phyloP scores from a whole-genome alignment of 1,140 invertebrate species.

The Bombus ignitus region DNA sequence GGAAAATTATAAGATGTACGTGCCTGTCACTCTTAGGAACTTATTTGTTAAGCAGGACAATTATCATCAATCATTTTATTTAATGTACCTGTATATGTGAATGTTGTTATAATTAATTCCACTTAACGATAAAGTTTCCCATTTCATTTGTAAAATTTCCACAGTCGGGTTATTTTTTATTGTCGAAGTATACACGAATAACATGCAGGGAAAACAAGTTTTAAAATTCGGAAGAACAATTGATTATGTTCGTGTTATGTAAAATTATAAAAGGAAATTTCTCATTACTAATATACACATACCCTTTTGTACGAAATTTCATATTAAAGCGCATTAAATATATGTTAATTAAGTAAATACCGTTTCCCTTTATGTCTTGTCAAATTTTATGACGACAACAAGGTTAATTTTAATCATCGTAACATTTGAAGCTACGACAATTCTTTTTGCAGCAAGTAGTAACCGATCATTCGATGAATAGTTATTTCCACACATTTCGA shows the following conservation, averaged over 20 bases:
- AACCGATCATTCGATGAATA: constrained; percentile 39
- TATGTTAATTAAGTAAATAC: not conserved
- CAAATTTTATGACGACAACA: not conserved
- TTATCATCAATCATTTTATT: constrained; percentile 1
- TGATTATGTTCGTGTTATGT: not conserved
- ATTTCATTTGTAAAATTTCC: not conserved
- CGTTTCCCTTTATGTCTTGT: not conserved
- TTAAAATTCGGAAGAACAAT: constrained; percentile 24
- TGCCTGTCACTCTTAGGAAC: constrained; percentile 30
- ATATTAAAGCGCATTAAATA: not conserved
- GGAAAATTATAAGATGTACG: not conserved
- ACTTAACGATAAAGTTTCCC: constrained; percentile 4
- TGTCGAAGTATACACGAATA: constrained; percentile 23
- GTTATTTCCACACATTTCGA: constrained; percentile 48
- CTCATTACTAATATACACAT: not conserved
- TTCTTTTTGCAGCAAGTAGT: constrained; percentile 9
- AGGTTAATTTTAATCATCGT: not conserved
- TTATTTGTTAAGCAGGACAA: constrained; percentile 14
- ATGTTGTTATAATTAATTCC: not conserved
- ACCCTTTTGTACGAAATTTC: not conserved
- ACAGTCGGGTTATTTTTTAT: constrained; percentile 17
- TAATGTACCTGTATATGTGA: not conserved
- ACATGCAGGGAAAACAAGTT: not conserved
- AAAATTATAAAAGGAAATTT: not conserved
- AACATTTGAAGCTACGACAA: not conserved